Percentiles rank a stretch among this genome's conserved stretches.
These are phyloP conservation scores for Clarias magur DNA, from an alignment of 2,113 vertebrate species.

Conservation along the genomic window DNA sequence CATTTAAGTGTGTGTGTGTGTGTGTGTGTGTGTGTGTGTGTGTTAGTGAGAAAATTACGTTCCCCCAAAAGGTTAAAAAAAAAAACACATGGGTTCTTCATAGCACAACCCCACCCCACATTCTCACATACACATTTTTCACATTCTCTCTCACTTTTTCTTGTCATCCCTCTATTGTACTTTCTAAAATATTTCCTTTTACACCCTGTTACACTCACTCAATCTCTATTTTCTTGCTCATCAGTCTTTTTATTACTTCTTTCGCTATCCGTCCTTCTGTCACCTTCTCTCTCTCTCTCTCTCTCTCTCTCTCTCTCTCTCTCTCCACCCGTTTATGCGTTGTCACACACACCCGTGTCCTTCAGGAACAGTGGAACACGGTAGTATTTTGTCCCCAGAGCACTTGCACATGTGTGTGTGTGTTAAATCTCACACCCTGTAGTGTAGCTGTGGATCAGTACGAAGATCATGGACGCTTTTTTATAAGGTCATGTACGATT, in stretches of 20 bases:
- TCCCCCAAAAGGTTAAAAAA: constrained; percentile 37
- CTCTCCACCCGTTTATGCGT: neutral
- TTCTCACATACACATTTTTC: too few relatives aligned
- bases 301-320: neutral
- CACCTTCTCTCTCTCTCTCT: constrained; percentile 45
- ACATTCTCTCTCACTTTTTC: neutral
- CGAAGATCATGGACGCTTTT: too few relatives aligned
- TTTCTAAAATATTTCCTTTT: neutral
- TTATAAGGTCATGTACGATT: too few relatives aligned
- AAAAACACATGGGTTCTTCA: neutral
- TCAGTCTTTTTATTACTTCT: neutral
- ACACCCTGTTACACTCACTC: neutral
- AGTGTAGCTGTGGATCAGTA: too few relatives aligned
- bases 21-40: constrained; percentile 33
- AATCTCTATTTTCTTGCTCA: neutral
- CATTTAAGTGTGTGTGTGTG: neutral
- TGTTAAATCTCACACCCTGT: too few relatives aligned
- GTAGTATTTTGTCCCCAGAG: too few relatives aligned
- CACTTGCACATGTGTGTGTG: too few relatives aligned
- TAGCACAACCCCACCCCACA: neutral
- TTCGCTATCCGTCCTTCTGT: constrained; percentile 30
- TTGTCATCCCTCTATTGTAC: neutral
- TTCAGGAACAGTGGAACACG: too few relatives aligned
- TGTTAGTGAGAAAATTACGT: neutral
- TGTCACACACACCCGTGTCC: too few relatives aligned